Conservation (phyloP, 1,140 invertebrate genomes). For the Dendroctonus valens region DNA sequence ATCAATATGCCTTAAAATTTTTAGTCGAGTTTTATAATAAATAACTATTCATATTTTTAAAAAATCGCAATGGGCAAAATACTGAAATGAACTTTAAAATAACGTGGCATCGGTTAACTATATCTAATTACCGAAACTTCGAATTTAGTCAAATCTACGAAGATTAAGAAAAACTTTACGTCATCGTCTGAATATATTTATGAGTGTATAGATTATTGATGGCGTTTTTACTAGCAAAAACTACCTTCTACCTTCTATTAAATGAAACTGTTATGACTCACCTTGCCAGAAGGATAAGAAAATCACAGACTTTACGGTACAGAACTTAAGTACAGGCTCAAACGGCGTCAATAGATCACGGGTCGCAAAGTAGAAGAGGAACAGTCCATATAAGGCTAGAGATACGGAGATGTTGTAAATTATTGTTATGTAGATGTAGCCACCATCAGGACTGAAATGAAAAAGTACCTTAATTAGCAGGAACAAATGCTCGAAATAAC, state of each 20-base stretch:
- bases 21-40: too few relatives aligned
- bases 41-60: too few relatives aligned
- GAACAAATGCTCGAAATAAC: neutral
- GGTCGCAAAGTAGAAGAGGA: conserved; percentile 98
- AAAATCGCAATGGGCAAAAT: too few relatives aligned
- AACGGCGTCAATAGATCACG: conserved; percentile 93
- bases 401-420: conserved; percentile 99
- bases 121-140: too few relatives aligned
- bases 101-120: too few relatives aligned
- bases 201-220: too few relatives aligned
- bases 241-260: neutral
- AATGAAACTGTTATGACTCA: conserved; percentile 51
- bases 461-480: too few relatives aligned
- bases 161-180: neutral
- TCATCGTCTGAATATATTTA: too few relatives aligned
- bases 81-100: too few relatives aligned
- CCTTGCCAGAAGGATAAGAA: conserved; percentile 99
- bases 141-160: too few relatives aligned
- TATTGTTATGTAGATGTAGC: conserved; percentile 97
- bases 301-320: conserved; percentile 98
- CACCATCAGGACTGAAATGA: conserved; percentile 71
- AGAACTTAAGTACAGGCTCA: conserved; percentile 98
- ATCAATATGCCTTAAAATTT: too few relatives aligned
- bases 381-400: conserved; percentile 94
- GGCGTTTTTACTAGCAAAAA: neutral